Evolutionary conservation across 2,888 invertebrate genomes (phyloP).

Genomic region (Andrena bucephala): DNA sequence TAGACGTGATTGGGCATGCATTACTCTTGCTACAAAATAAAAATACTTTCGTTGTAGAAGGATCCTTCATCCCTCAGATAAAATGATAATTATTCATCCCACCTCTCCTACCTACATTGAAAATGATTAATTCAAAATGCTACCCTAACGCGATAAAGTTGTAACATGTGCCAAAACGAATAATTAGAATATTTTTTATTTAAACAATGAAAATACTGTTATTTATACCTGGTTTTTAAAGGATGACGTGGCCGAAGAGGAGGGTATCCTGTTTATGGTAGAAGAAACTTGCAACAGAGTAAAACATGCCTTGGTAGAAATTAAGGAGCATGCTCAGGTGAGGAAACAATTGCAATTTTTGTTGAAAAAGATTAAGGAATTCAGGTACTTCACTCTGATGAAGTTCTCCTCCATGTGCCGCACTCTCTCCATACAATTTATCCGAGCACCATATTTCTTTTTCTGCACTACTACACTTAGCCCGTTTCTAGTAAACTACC

Average conservation of each 20-base stretch:
- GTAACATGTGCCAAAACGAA: neutral
- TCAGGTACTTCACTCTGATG: neutral
- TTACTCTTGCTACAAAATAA: too few relatives aligned
- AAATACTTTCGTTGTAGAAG: too few relatives aligned
- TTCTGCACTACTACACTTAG: too few relatives aligned
- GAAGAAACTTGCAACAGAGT: conserved; percentile 81
- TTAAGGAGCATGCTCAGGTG: conserved; percentile 76
- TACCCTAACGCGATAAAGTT: neutral
- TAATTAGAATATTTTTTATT: neutral
- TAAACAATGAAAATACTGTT: neutral
- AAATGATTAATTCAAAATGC: too few relatives aligned
- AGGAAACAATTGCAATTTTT: conserved; percentile 19
- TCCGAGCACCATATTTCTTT: too few relatives aligned
- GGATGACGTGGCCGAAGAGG: conserved; percentile 79
- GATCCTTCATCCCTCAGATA: too few relatives aligned
- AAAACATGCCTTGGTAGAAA: conserved; percentile 74
- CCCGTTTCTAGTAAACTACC: too few relatives aligned
- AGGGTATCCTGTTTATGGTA: conserved; percentile 79
- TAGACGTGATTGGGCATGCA: too few relatives aligned
- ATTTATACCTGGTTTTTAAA: conserved; percentile 72
- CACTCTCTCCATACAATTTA: too few relatives aligned
- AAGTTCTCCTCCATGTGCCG: too few relatives aligned
- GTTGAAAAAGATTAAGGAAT: neutral
- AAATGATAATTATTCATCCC: too few relatives aligned
- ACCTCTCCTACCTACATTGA: too few relatives aligned